Conservation (phyloP, 1,140 invertebrate species). For the Drosophila bocqueti region DNA sequence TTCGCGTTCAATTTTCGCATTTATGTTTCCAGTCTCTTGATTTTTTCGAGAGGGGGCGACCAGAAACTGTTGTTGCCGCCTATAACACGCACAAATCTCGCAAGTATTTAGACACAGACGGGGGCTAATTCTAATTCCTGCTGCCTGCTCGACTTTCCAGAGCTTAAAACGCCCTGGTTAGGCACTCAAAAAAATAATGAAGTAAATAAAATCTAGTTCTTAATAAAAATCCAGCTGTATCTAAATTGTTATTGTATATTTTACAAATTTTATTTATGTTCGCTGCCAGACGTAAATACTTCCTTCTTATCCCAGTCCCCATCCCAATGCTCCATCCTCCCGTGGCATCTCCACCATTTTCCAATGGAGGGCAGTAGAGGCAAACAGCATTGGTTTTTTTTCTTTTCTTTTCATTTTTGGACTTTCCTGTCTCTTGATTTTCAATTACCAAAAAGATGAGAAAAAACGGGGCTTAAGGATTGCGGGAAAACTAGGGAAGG, state of each 20-base stretch:
- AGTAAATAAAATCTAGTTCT: too few relatives aligned
- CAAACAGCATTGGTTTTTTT: slow-evolving; percentile 21
- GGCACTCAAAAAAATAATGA: not conserved
- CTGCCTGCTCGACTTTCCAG: slow-evolving; percentile 36
- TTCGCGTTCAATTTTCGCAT: slow-evolving; percentile 1
- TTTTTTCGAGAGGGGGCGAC: slow-evolving; percentile 4
- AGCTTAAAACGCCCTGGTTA: slow-evolving; percentile 12
- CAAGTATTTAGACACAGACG: slow-evolving; percentile 27
- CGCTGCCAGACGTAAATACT: slow-evolving; percentile 55
- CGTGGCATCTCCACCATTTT: slow-evolving; percentile 46
- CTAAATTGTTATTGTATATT: not conserved
- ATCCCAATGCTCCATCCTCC: not conserved
- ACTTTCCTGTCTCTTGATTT: slow-evolving; percentile 30
- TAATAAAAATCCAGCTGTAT: not conserved
- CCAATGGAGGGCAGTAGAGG: slow-evolving; percentile 56
- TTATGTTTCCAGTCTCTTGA: slow-evolving; percentile 10
- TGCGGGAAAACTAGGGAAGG: not conserved
- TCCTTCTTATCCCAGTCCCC: slow-evolving; percentile 23
- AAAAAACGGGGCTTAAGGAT: slow-evolving; percentile 5
- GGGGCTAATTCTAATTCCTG: slow-evolving; percentile 41
- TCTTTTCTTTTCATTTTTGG: slow-evolving; percentile 14
- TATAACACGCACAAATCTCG: slow-evolving; percentile 54
- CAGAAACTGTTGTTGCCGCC: slow-evolving; percentile 19
- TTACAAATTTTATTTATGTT: slow-evolving; percentile 3
- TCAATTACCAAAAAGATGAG: slow-evolving; percentile 21